Percentiles rank a stretch among this genome's conserved stretches.
Conservation (phyloP, 2,113 vertebrate species). For the Cyprinodon brontotheroides region DNA sequence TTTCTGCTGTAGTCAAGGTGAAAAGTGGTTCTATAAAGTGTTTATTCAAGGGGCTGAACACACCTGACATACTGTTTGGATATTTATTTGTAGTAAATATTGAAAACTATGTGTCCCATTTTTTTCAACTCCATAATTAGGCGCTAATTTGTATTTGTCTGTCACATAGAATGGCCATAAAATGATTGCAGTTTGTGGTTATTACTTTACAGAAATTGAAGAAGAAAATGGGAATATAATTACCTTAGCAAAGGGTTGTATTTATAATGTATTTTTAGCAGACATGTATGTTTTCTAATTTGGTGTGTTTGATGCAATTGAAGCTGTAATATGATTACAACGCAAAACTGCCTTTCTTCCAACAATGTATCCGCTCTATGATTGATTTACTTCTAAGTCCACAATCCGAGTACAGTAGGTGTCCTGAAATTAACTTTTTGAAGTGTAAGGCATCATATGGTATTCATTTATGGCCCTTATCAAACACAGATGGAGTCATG, state of each 20-base stretch:
- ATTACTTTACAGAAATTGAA: neutral
- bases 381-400: conserved; percentile 35
- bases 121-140: neutral
- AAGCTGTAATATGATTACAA: conserved; percentile 11
- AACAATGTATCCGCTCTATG: conserved; percentile 36
- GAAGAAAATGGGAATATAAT: neutral
- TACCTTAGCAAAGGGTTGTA: neutral
- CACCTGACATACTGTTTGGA: neutral
- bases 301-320: neutral
- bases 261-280: conserved; percentile 31
- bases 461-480: conserved; percentile 64
- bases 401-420: conserved; percentile 48
- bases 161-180: neutral
- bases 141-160: neutral
- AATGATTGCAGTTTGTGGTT: neutral
- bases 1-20: neutral
- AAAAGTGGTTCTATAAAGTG: neutral
- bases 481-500: conserved; percentile 70
- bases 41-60: neutral
- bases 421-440: conserved; percentile 64
- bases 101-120: neutral
- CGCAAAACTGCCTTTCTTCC: conserved; percentile 45
- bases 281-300: neutral
- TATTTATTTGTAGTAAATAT: neutral
- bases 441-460: conserved; percentile 72